Evolutionary conservation across 2,888 invertebrate species (phyloP), one percentile per base, ranked within the genome.

Genomic region (Agrotis puta): DNA sequence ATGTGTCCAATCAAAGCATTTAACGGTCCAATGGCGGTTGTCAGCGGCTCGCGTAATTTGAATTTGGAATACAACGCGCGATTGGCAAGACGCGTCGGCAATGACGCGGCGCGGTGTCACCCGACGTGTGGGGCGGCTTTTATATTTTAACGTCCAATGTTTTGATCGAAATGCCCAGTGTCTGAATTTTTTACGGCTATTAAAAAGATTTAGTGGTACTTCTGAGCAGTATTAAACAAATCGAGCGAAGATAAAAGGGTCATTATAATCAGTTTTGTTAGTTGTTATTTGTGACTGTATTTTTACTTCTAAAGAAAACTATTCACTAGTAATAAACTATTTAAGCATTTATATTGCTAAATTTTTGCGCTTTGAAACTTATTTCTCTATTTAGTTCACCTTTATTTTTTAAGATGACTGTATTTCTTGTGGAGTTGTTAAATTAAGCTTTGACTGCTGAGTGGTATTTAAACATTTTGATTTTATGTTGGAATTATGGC

Each of bases 1-100:
- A 88, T 84, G 71, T 84, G 76, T 83, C 85, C 87, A 88, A 89
- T 89, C 86, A 89, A 89, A 89, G 87, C 71, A 70, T 79, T 75
- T 74, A 82, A 87, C 85, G 88, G 85, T 83, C 85, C 76, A 85
- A 54, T 54, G 81, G 69, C 33, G 72, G 69, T 69, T 84, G 84
- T 82, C 83, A 81, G 66, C 77, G 71, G 78, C 68, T 89, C 87
- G 86, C 87, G 77, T 84, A 81, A 85, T 88, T 86, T 76, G 84
- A 87, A 87, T 87, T 87, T 79, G 80, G 86, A 81, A 87, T 86
- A 82, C 79, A 81, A 88, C 88, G 89, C 86, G 67, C 89, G 83
- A 88, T 90, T 90, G 86, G 83, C 79, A 74, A 81, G 86, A 85
- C 79, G 79, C 84, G 69, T 22, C 71, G 77, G 69, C 72, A 79